These are phyloP conservation scores for Ceuthmochares aereus DNA, from an alignment of 2,113 vertebrate species.

Conservation along the genomic window DNA sequence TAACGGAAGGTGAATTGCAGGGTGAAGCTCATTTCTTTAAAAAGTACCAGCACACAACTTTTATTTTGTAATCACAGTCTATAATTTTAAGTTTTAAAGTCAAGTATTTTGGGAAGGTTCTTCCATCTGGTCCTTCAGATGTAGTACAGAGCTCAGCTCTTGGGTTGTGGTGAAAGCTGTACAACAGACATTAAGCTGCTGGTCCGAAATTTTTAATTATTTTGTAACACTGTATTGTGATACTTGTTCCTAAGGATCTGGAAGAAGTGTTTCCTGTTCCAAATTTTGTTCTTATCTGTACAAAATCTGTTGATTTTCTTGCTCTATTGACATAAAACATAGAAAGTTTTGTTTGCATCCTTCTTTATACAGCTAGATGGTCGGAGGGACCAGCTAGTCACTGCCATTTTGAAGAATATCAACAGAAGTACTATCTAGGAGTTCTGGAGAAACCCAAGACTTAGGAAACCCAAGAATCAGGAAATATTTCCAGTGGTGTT, in stretches of 20 bases:
- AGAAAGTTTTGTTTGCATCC: background rate
- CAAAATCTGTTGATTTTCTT: background rate
- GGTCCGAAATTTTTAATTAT: background rate
- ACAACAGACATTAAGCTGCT: background rate
- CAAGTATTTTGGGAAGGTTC: background rate
- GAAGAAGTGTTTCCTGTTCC: background rate
- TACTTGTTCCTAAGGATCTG: background rate
- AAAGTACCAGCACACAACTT: background rate
- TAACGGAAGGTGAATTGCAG: background rate
- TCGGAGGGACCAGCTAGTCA: background rate
- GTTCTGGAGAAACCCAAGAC: background rate
- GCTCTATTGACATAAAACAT: background rate
- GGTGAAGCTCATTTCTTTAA: background rate
- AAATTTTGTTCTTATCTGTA: background rate
- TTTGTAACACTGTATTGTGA: background rate
- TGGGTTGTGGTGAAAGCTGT: background rate
- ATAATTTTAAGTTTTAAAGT: background rate
- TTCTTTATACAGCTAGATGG: background rate
- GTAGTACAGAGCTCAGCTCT: background rate
- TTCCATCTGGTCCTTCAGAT: background rate
- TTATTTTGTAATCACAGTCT: background rate
- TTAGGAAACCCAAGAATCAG: background rate
- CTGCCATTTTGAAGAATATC: background rate
- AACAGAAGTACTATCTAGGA: background rate
- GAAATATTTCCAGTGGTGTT: background rate